These are phyloP conservation scores for Agelastica alni DNA, from an alignment of 2,888 invertebrate genomes.

Conservation along the genomic window DNA sequence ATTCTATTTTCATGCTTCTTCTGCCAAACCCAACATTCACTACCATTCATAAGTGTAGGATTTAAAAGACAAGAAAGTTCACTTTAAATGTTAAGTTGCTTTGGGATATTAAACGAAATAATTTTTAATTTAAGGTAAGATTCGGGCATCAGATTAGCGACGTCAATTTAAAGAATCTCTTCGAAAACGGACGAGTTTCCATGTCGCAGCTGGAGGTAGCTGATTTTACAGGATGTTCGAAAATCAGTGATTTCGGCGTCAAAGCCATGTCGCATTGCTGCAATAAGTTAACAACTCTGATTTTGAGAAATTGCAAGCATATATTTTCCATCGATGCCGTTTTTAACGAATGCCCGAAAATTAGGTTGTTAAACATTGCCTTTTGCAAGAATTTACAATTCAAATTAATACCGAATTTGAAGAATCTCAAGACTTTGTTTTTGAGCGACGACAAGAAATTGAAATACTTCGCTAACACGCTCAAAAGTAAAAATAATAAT, in stretches of 20 bases:
- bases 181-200: slow-evolving; percentile 20
- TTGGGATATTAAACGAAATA: background rate
- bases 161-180: slow-evolving; percentile 20
- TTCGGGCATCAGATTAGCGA: slow-evolving; percentile 29
- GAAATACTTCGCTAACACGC: slow-evolving; percentile 17
- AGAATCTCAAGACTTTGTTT: slow-evolving; percentile 20
- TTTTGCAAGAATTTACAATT: slow-evolving; percentile 24
- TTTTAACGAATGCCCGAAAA: slow-evolving; percentile 15
- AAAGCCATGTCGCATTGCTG: slow-evolving; percentile 26
- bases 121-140: slow-evolving; percentile 11
- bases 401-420: background rate
- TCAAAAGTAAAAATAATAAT: slow-evolving; percentile 7
- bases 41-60: no score
- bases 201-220: slow-evolving; percentile 23
- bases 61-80: no score
- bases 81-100: background rate
- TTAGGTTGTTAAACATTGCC: slow-evolving; percentile 30
- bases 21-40: no score
- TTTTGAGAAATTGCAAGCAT: slow-evolving; percentile 29
- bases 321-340: slow-evolving; percentile 16
- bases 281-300: slow-evolving; percentile 20
- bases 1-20: no score
- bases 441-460: slow-evolving; percentile 25
- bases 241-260: slow-evolving; percentile 24
- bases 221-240: slow-evolving; percentile 32